Conservation (phyloP, 2,888 invertebrate species). For the Drosophila meridiana region DNA sequence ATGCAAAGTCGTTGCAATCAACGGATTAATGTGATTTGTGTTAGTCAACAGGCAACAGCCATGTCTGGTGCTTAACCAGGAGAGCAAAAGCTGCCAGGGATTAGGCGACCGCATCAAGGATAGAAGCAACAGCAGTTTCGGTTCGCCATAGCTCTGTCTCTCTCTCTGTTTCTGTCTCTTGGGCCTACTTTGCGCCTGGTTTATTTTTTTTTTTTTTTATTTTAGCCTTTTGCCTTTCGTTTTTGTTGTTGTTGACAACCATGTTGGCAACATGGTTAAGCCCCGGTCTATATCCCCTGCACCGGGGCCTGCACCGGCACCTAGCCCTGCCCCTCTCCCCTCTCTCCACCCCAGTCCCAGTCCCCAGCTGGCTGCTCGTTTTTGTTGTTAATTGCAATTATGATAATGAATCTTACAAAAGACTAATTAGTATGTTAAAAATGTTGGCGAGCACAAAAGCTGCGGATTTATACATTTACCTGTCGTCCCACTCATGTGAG, state of each 20-base stretch:
- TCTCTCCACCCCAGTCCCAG: neutral
- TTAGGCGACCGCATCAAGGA: slow-evolving; percentile 46
- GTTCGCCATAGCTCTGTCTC: neutral
- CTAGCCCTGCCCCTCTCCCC: neutral
- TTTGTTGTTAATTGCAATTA: slow-evolving; percentile 80
- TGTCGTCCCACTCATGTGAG: slow-evolving; percentile 37
- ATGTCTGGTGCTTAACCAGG: slow-evolving; percentile 15
- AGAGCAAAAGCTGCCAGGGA: slow-evolving; percentile 30
- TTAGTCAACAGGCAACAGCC: slow-evolving; percentile 36
- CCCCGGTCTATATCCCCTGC: slow-evolving; percentile 8
- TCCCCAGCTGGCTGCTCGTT: slow-evolving; percentile 31
- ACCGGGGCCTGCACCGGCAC: neutral
- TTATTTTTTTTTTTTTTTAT: slow-evolving; percentile 6
- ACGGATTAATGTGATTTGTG: slow-evolving; percentile 64
- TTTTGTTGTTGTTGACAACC: slow-evolving; percentile 60
- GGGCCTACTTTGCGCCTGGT: slow-evolving; percentile 14
- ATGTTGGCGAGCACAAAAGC: slow-evolving; percentile 66
- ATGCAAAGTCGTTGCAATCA: slow-evolving; percentile 50
- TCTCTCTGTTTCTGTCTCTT: neutral
- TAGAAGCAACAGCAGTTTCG: neutral
- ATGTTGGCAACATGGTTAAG: slow-evolving; percentile 34
- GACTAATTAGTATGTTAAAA: slow-evolving; percentile 80
- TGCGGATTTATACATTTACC: slow-evolving; percentile 57
- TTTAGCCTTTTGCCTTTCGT: slow-evolving; percentile 25
- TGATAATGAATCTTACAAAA: slow-evolving; percentile 80